Percentiles rank a stretch among this genome's conserved stretches.
Conservation (phyloP, 2,113 vertebrate species). For the Chelonoidis abingdonii region DNA sequence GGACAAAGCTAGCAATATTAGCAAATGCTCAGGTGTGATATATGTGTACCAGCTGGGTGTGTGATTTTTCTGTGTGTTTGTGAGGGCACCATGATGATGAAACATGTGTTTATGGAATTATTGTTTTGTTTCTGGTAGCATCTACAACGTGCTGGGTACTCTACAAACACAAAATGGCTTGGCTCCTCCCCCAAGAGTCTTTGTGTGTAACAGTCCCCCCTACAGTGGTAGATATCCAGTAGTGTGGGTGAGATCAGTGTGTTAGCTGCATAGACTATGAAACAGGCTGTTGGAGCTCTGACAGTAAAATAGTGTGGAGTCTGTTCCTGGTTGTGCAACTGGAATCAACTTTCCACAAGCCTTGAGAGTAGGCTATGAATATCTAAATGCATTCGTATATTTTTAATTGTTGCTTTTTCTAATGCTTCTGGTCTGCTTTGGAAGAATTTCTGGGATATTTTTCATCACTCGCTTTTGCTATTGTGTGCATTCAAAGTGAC, state of each 20-base stretch:
- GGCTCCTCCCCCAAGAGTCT: neutral
- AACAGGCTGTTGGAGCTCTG: slow-evolving; percentile 26
- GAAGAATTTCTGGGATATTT: neutral
- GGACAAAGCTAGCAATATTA: neutral
- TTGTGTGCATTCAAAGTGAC: neutral
- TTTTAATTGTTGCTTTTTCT: slow-evolving; percentile 32
- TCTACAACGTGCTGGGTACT: neutral
- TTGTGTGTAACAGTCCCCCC: neutral
- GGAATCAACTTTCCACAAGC: neutral
- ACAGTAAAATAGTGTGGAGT: slow-evolving; percentile 16
- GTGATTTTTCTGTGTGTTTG: neutral
- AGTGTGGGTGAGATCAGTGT: neutral
- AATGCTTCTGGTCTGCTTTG: neutral
- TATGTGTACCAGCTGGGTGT: too few species aligned
- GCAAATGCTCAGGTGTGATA: neutral
- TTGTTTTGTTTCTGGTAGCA: neutral
- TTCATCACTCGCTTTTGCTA: neutral
- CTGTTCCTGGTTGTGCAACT: slow-evolving; percentile 43
- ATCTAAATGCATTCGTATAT: neutral
- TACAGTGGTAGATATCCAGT: neutral
- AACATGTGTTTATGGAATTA: neutral
- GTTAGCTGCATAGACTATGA: neutral
- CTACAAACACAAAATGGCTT: neutral
- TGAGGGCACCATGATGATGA: neutral
- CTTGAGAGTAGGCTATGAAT: neutral